Conservation (phyloP, 2,797 vertebrate species). For the Cryptoblepharus egeriae region DNA sequence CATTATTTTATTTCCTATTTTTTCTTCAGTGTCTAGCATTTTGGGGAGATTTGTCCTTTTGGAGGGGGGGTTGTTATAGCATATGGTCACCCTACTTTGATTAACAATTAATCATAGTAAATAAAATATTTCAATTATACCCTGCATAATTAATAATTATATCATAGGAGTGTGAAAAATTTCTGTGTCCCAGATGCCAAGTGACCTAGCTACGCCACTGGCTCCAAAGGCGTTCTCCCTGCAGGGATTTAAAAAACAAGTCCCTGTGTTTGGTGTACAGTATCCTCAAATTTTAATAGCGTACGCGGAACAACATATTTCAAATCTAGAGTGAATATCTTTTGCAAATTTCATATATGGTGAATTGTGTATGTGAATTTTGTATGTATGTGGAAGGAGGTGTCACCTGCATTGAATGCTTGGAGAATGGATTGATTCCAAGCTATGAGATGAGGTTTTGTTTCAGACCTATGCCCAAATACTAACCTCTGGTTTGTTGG, state of each 20-base stretch:
- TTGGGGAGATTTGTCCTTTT: no score
- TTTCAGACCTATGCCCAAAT: background rate
- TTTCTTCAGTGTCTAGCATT: no score
- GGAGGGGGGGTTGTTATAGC: no score
- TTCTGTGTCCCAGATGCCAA: no score
- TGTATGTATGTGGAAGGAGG: background rate
- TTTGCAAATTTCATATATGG: background rate
- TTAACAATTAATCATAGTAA: no score
- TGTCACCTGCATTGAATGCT: background rate
- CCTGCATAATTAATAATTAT: no score
- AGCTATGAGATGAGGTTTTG: background rate
- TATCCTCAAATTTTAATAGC: background rate
- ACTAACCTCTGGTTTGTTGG: background rate
- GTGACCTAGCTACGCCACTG: no score
- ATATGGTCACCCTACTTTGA: no score
- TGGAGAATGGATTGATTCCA: background rate
- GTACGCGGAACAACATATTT: conserved; percentile 9
- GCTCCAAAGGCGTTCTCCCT: background rate
- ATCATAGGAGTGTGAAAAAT: no score
- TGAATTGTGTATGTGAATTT: background rate
- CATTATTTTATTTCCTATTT: no score
- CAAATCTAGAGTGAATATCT: background rate
- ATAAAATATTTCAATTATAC: no score
- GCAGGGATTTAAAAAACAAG: conserved; percentile 18
- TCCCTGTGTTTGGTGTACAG: background rate